Base-by-base conservation (phyloP, 92 coral and sea anemone genomes). In the Chrysogorgia sp. region DNA sequence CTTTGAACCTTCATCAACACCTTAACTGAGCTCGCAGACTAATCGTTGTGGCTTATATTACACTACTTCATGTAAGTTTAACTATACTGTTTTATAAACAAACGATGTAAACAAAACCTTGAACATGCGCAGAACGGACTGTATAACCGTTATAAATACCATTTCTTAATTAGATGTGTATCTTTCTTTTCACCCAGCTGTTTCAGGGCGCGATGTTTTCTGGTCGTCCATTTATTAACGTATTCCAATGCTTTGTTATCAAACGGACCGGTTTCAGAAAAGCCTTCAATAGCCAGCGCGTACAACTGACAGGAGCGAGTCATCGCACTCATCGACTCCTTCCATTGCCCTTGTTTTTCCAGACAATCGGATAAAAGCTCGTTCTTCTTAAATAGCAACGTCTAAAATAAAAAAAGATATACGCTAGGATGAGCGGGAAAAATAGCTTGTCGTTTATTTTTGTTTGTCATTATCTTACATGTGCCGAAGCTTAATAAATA, bases 311-410 rank as follows among this genome's bases (percentile, higher is more conserved):
- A 72, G 22, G 64, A 72, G 7, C 22, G 52, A 56, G 63, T 34
- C 79, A 72, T 72, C 10, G 64, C 30, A 52, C 65, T 64, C 2
- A 72, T 12, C 2, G 79, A 72, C 55, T 72, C 79, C 12, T 26
- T 23, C 79, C 79, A 72, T 17, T 55, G 48, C 13, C 64, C 79
- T 56, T 72, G 79, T 25, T 72, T 53, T 34, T 30, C 52, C 79
- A 72, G 24, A 72, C 98, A 94, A 67, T 91, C 98, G 10, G 86
- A 70, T 68, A 94, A 75, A 41, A 88, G 58, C 14, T 81, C 68
- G 80, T 89, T 91, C 84, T 91, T 94, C 9, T 87, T 78, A 49
- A 82, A 57, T 56, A 91, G 79, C 87, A 87, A 71, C 40, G 81
- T 87, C 93, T 90, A 84, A 17, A 34, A 60, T 3, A 72, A 40